Evolutionary conservation across 2,888 invertebrate species (phyloP).

Genomic region (Tenthredo mesomela): DNA sequence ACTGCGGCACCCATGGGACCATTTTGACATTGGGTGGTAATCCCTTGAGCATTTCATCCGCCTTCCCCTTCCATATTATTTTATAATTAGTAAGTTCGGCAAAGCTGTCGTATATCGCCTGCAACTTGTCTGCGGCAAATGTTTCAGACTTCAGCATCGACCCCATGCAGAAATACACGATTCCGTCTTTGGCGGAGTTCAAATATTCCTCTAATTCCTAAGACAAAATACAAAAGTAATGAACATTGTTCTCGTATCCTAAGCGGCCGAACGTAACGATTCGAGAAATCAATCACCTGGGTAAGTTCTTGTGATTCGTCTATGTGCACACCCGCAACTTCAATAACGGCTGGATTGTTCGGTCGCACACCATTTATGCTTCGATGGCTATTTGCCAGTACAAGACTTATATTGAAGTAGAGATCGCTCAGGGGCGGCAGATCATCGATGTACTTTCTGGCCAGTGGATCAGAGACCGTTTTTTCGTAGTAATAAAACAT

Average conservation of each 20-base stretch:
- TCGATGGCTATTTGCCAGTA: constrained; percentile 15
- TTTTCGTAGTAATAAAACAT: constrained; percentile 24
- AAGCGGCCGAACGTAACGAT: not conserved
- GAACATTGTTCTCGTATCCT: not conserved
- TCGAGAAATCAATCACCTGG: not conserved
- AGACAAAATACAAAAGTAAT: not conserved
- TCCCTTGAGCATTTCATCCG: constrained; percentile 40
- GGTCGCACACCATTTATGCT: constrained; percentile 5
- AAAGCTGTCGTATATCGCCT: constrained; percentile 22
- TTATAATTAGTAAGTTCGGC: constrained; percentile 25
- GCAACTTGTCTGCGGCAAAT: constrained; percentile 60
- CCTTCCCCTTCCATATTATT: constrained; percentile 22
- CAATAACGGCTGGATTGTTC: constrained; percentile 77
- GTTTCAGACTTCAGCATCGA: constrained; percentile 73
- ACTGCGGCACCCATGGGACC: constrained; percentile 38
- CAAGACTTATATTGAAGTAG: constrained; percentile 17
- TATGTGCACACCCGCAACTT: constrained; percentile 79
- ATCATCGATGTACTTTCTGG: constrained; percentile 15
- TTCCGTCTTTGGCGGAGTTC: constrained; percentile 69
- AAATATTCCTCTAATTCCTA: constrained; percentile 72
- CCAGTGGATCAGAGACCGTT: constrained; percentile 24
- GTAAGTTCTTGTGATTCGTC: not conserved
- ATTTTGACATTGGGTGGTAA: constrained; percentile 42
- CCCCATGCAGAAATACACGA: constrained; percentile 73
- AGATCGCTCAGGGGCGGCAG: constrained; percentile 6